Base-by-base conservation (phyloP, 1,140 invertebrate species). In the Archegozetes longisetosus region DNA sequence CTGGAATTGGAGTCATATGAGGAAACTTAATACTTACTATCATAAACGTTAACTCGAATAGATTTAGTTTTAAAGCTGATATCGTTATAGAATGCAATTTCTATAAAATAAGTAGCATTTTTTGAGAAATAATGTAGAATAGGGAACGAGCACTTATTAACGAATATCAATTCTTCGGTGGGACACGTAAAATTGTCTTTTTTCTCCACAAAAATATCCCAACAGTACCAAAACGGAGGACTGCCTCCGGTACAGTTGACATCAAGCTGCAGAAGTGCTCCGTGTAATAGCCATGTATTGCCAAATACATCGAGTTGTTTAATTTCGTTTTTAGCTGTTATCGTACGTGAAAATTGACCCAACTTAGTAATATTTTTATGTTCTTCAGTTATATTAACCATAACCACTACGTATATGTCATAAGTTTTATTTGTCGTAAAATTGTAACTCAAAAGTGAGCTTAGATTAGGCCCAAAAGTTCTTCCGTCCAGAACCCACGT, bases 1-100 rank as follows among this genome's bases (percentile, higher is more conserved):
- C n/a, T n/a, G n/a, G n/a, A n/a, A n/a, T n/a, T n/a, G n/a, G n/a
- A n/a, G n/a, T n/a, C n/a, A n/a, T n/a, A n/a, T n/a, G n/a, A n/a
- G n/a, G n/a, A n/a, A n/a, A n/a, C n/a, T n/a, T n/a, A n/a, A n/a
- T n/a, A 68, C 64, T 68, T 75, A 86, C 85, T 83, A 80, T 86
- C 80, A 70, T 86, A 87, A 68, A 87, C 80, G 65, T 83, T 86
- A 27, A 90, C 79, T 22, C 79, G 80, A 24, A 85, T 74, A 49
- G 80, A 79, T 61, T 80, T 81, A 17, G 84, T 75, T 53, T 73
- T 74, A 63, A 77, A 80, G 2, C 78, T 80, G 20, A 88, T 76
- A 60, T 83, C 79, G 71, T 88, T 88, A 56, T 78, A 74, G 40
- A 88, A 73, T 40, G 86, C 79, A 29, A 86, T 79, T 25, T 88